phyloP scores from a whole-genome alignment of 1,140 invertebrate species.

The Drosophila setifemur region DNA sequence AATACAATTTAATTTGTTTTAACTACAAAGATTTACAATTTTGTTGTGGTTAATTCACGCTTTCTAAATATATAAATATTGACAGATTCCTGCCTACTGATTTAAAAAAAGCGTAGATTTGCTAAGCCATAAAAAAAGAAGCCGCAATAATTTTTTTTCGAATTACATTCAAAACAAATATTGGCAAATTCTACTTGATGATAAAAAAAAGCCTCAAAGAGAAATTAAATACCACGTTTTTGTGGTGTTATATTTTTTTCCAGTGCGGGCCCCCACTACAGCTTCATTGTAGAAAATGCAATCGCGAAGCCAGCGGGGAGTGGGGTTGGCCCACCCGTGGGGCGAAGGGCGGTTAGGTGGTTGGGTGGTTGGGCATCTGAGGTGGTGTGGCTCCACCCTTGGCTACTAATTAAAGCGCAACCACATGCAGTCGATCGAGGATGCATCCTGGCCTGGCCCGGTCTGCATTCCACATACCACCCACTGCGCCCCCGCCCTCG shows the following conservation, averaged over 20 bases:
- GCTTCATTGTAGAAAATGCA: constrained; percentile 24
- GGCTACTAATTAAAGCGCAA: constrained; percentile 57
- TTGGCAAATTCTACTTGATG: no score
- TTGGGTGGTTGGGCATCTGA: neutral
- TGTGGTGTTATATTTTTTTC: neutral
- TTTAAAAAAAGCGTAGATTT: no score
- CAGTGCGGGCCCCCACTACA: constrained; percentile 3
- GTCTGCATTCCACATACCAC: neutral
- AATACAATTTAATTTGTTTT: no score
- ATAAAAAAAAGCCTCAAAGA: no score
- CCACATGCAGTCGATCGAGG: constrained; percentile 40
- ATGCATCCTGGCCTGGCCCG: constrained; percentile 31
- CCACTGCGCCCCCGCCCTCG: neutral
- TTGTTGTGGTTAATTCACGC: no score
- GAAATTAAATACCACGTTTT: neutral
- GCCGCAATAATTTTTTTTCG: no score
- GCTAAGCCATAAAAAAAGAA: no score
- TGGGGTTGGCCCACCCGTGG: neutral
- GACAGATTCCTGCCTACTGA: no score
- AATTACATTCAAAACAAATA: no score
- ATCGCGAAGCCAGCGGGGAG: constrained; percentile 9
- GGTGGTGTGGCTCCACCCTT: constrained; percentile 12
- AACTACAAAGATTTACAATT: no score
- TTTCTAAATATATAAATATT: no score
- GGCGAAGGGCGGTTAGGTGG: constrained; percentile 4